Base-by-base conservation (phyloP, 1,140 invertebrate genomes). In the Ylistrum balloti region DNA sequence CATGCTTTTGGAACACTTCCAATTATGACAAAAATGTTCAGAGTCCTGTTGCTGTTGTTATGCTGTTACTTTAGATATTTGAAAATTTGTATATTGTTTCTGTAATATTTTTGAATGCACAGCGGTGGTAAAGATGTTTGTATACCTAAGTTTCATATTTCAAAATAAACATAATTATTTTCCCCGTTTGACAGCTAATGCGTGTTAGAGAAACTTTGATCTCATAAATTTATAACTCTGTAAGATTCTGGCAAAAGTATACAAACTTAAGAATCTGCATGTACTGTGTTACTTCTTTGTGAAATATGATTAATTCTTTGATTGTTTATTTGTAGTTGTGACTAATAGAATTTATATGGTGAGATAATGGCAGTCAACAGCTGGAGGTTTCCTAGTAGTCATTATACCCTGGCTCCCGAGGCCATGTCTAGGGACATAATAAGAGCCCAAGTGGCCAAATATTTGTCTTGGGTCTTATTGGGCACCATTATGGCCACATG, bases 401-500 rank as follows among this genome's bases (percentile, higher is more conserved):
- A 1, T 28, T 17, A 74, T 74, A 11, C n/a, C 56, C 56, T 74
- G n/a, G 22, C 56, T 74, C 56, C n/a, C 22, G 56, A 74, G 56
- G 22, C 22, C 56, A n/a, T 11, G 56, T 28, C 22, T n/a, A n/a
- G 56, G 22, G 56, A 28, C 56, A 74, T 74, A 74, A 74, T 74
- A 5, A 74, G 20, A 28, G 56, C n/a, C 7, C 9, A 56, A 74
- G 56, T 74, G 56, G n/a, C 56, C 56, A 74, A 74, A 74, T 74
- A 28, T 74, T 74, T 74, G 56, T 74, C 56, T 74, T 74, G 56
- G 56, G 56, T 74, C 56, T 74, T 22, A 74, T 74, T 74, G 28
- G 56, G 56, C 9, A n/a, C 56, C 56, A 74, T 74, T 74, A 74
- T 74, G 22, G 56, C 22, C 56, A 74, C 56, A n/a, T 28, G 22